Evolutionary conservation across 2,888 invertebrate species (phyloP).

Genomic region (Oegoconia quadripuncta): DNA sequence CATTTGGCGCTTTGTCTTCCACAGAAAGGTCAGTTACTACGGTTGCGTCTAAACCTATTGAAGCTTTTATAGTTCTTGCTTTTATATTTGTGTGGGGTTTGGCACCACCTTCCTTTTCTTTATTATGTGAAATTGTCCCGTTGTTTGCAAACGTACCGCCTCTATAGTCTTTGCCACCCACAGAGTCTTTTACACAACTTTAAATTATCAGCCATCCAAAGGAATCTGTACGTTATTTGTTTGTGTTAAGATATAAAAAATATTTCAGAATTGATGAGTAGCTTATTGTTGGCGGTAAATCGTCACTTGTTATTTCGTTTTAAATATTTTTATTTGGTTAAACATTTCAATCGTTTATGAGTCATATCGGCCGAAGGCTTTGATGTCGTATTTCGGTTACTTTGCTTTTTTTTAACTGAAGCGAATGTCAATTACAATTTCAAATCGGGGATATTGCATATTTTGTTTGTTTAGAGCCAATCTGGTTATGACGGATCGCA

Average conservation of each 20-base stretch:
- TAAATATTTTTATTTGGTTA: conserved; percentile 50
- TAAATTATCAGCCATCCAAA: conserved; percentile 7
- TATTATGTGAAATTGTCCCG: conserved; percentile 40
- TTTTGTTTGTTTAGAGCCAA: neutral
- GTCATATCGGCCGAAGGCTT: conserved; percentile 53
- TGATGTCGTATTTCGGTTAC: conserved; percentile 44
- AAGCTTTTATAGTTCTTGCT: conserved; percentile 42
- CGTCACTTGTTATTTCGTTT: conserved; percentile 48
- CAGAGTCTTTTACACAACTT: conserved; percentile 35
- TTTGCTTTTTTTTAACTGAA: conserved; percentile 38
- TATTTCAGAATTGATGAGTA: conserved; percentile 9
- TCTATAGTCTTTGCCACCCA: conserved; percentile 58
- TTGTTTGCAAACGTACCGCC: conserved; percentile 72
- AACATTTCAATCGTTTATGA: conserved; percentile 59
- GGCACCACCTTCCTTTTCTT: conserved; percentile 53
- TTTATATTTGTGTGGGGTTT: conserved; percentile 47
- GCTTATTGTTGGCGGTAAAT: conserved; percentile 33
- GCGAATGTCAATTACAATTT: conserved; percentile 52
- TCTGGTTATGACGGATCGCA: neutral
- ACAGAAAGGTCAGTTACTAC: conserved; percentile 61
- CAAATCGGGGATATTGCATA: conserved; percentile 19
- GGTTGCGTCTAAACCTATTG: conserved; percentile 44
- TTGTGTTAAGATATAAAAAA: conserved; percentile 12
- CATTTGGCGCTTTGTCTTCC: conserved; percentile 45
- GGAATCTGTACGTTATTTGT: conserved; percentile 1